Evolutionary conservation across 2,797 vertebrate genomes (phyloP).

Genomic region (Distichodus sexfasciatus): DNA sequence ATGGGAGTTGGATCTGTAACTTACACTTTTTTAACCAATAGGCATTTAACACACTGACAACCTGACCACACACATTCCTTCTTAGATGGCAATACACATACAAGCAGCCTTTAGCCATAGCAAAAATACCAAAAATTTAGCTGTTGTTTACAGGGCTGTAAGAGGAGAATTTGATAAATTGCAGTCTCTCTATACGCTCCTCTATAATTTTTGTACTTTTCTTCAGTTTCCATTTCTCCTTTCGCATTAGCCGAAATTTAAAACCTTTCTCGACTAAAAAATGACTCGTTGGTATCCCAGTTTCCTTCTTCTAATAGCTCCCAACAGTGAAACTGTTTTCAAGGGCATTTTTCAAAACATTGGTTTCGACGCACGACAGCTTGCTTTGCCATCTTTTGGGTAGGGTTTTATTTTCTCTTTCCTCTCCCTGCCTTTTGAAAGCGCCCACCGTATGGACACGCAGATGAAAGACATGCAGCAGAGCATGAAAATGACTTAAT

Average conservation of each 20-base stretch:
- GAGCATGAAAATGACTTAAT: conserved; percentile 80
- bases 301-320: conserved; percentile 22
- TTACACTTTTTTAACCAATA: too few species aligned
- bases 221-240: not conserved
- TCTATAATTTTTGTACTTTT: not conserved
- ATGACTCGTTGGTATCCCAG: not conserved
- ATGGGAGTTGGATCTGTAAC: not conserved
- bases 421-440: conserved; percentile 54
- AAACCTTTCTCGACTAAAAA: not conserved
- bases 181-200: not conserved
- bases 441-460: conserved; percentile 59
- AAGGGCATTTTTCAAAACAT: conserved; percentile 26
- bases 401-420: conserved; percentile 44
- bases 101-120: not conserved
- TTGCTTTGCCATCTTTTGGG: conserved; percentile 45
- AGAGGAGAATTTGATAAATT: not conserved
- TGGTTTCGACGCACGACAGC: conserved; percentile 31
- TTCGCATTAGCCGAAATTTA: not conserved
- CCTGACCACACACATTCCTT: too few species aligned
- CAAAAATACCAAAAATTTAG: not conserved
- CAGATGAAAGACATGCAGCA: conserved; percentile 73
- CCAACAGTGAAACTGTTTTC: conserved; percentile 26
- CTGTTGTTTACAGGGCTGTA: not conserved
- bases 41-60: too few species aligned
- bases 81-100: too few species aligned